Conservation (phyloP, 2,113 vertebrate species). For the Burhinus bistriatus region DNA sequence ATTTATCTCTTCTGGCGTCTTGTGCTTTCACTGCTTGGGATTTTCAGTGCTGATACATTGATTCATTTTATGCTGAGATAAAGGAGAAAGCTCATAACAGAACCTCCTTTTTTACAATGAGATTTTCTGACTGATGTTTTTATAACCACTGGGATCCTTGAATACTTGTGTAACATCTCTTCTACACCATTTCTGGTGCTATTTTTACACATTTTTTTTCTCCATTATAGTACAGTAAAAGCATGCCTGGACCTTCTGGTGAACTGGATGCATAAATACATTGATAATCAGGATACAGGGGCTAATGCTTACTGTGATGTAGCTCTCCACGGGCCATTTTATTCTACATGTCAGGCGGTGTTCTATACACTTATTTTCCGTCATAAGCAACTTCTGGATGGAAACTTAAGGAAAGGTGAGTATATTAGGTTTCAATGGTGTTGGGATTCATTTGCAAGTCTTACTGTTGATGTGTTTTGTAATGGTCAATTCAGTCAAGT, state of each 20-base stretch:
- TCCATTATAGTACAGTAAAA: conserved; percentile 82
- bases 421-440: not conserved
- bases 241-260: conserved; percentile 91
- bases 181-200: not conserved
- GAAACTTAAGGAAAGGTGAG: conserved; percentile 89
- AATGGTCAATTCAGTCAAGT: not conserved
- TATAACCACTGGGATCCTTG: not conserved
- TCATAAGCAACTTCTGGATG: conserved; percentile 86
- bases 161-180: not conserved
- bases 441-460: not conserved
- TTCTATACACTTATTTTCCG: conserved; percentile 93
- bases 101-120: not conserved
- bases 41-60: not conserved
- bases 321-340: conserved; percentile 90
- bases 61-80: not conserved
- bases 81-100: not conserved
- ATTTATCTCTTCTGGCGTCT: not conserved
- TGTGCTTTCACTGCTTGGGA: not conserved
- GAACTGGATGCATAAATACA: conserved; percentile 90
- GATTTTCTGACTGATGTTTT: not conserved
- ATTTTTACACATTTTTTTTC: not conserved
- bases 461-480: not conserved
- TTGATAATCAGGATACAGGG: conserved; percentile 86
- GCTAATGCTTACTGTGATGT: conserved; percentile 86
- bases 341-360: conserved; percentile 88